Base-by-base conservation (phyloP, 2,888 invertebrate species). In the Nyleta sp. region DNA sequence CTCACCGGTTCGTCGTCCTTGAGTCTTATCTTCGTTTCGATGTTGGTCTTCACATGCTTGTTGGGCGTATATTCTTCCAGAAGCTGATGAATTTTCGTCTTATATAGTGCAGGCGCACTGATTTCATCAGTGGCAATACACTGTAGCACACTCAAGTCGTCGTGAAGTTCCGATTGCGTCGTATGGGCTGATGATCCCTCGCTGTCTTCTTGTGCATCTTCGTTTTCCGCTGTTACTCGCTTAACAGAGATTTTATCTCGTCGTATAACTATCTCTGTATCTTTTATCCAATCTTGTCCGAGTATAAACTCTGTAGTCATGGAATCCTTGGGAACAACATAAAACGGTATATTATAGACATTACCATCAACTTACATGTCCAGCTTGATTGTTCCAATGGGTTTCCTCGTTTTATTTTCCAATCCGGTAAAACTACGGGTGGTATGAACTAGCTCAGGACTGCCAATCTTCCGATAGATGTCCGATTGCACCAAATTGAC, bases 1-100 rank as follows among this genome's bases (percentile, higher is more conserved):
- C 31, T 82, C 6, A 86, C 82, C 0, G 85, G 86, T 22, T 50
- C 67, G 5, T 84, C 84, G 57, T 85, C 85, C 62, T 80, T 82
- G 2, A 87, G 46, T 7, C 86, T 59, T n/a, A 87, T 83, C 62
- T 78, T 77, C 77, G 82, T 86, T 83, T 79, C 8, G 84, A 70
- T 10, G 35, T 24, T 0, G 57, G 57, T 20, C 62, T 24, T n/a
- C n/a, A 59, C 59, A 20, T 46, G 11, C 20, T 31, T 28, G 7
- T 13, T 13, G 2, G 59, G 59, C 8, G 17, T n/a, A 15, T 44
- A 18, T 11, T 60, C 20, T 31, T 60, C 11, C 4, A 60, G 11
- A 3, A 60, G 31, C 20, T 60, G 31, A 44, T 44, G 55, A 46
- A 38, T 13, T 59, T 20, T 35, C 10, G 3, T 18, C 40, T 35